Evolutionary conservation across 2,797 vertebrate genomes (phyloP).

Genomic region (Clarias pachynema): DNA sequence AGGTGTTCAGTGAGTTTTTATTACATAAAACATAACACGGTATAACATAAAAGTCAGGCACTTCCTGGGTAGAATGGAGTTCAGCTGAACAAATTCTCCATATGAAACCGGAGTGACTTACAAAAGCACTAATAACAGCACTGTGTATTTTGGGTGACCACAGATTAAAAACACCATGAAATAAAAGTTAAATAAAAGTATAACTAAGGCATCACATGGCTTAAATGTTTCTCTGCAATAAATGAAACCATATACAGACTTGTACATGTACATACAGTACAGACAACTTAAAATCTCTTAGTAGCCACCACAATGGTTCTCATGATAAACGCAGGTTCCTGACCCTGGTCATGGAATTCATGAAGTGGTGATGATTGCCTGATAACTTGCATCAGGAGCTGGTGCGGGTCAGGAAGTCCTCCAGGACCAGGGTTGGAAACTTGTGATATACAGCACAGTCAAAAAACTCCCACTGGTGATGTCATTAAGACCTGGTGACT

Average conservation of each 20-base stretch:
- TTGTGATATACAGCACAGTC: neutral
- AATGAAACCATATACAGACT: neutral
- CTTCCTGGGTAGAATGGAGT: neutral
- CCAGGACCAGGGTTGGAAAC: no score
- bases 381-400: no score
- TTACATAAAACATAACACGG: slow-evolving; percentile 21
- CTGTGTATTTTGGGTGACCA: slow-evolving; percentile 9
- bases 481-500: neutral
- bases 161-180: neutral
- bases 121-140: slow-evolving; percentile 18
- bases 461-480: neutral
- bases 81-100: slow-evolving; percentile 16
- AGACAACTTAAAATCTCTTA: neutral
- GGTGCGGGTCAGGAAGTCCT: neutral
- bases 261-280: neutral
- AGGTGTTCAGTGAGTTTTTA: slow-evolving; percentile 2
- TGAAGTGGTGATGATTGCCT: no score
- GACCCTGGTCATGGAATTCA: no score
- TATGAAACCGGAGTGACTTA: slow-evolving; percentile 23
- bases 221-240: neutral
- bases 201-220: neutral
- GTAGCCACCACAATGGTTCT: neutral
- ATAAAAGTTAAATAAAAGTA: neutral
- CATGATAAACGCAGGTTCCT: no score
- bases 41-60: slow-evolving; percentile 18